Evolutionary conservation across 2,888 invertebrate species (phyloP).

Genomic region (Notodonta dromedarius): DNA sequence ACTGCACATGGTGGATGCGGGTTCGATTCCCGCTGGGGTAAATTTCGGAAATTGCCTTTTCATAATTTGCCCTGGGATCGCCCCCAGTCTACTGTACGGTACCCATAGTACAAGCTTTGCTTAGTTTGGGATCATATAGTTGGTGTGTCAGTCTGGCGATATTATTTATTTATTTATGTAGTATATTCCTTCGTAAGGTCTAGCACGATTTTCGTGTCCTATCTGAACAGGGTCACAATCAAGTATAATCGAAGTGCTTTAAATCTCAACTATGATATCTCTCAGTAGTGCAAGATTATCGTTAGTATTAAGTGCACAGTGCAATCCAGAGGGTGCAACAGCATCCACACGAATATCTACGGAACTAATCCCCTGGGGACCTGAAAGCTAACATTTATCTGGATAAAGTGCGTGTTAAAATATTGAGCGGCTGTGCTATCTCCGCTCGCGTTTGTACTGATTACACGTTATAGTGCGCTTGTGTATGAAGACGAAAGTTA

Average conservation of each 20-base stretch:
- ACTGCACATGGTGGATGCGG: too few relatives aligned
- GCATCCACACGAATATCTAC: slow-evolving; percentile 32
- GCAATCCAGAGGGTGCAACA: slow-evolving; percentile 35
- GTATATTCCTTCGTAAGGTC: neutral
- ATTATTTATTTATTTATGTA: too few relatives aligned
- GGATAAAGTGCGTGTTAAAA: slow-evolving; percentile 77
- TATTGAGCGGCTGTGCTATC: slow-evolving; percentile 73
- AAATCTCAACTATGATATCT: slow-evolving; percentile 15
- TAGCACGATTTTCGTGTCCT: neutral
- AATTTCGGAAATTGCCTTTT: too few relatives aligned
- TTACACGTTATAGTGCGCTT: slow-evolving; percentile 53
- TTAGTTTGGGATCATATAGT: too few relatives aligned
- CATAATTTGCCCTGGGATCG: too few relatives aligned
- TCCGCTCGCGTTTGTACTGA: slow-evolving; percentile 77
- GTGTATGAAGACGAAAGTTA: slow-evolving; percentile 47
- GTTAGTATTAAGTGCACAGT: slow-evolving; percentile 27
- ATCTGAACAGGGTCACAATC: neutral
- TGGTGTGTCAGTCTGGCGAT: too few relatives aligned
- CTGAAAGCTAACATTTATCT: slow-evolving; percentile 69
- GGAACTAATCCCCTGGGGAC: slow-evolving; percentile 55
- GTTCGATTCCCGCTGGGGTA: too few relatives aligned
- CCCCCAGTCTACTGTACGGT: too few relatives aligned
- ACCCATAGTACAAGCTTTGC: too few relatives aligned
- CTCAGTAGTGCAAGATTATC: slow-evolving; percentile 28
- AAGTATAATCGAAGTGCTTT: neutral